Base-by-base conservation (phyloP, 2,888 invertebrate genomes). In the Caenorhabditis virilis region DNA sequence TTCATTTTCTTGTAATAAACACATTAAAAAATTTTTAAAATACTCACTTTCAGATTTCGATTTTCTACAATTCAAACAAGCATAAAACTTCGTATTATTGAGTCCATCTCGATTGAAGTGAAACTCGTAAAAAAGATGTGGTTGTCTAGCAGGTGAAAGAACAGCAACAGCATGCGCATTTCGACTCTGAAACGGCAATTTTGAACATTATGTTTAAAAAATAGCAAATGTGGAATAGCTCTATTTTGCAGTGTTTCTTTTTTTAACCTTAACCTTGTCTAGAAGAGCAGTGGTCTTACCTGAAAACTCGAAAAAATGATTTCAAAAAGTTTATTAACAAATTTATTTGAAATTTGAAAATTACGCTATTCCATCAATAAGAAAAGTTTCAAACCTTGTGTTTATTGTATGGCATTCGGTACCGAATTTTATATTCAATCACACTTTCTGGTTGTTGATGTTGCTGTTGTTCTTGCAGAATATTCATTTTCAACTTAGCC, bases 61-160 rank as follows among this genome's bases (percentile, higher is more conserved):
- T 48, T 72, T 74, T 9, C 71, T 55, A 36, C 74, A 74, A 25
- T 55, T 63, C 30, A 74, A 46, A 53, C 74, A 74, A 1, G 71
- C 53, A 47, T 69, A 74, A 35, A 64, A 74, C 30, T 71, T 71
- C n/a, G 64, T 60, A 13, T 59, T 54, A 43, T 69, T 57, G 15
- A 51, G 38, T 23, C 60, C 62, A 30, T 62, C 51, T 18, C 74
- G 51, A 61, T 74, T 74, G 45, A 64, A 71, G 36, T 68, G 68
- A 45, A 71, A 74, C 43, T 71, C 71, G 38, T 67, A 63, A 51
- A 50, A 74, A 3, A 67, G 33, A 46, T 71, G 61, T 25, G 64
- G 60, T 18, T 58, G 51, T 6, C 55, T 55, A 2, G 54, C 30
- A 20, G 66, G 71, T 23, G 59, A 50, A 25, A 74, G 39, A 16